A percentile compares a stretch with the other conserved stretches of the same genome.
Evolutionary conservation across 2,797 vertebrate species (phyloP).

Genomic region (Pristis pectinata): DNA sequence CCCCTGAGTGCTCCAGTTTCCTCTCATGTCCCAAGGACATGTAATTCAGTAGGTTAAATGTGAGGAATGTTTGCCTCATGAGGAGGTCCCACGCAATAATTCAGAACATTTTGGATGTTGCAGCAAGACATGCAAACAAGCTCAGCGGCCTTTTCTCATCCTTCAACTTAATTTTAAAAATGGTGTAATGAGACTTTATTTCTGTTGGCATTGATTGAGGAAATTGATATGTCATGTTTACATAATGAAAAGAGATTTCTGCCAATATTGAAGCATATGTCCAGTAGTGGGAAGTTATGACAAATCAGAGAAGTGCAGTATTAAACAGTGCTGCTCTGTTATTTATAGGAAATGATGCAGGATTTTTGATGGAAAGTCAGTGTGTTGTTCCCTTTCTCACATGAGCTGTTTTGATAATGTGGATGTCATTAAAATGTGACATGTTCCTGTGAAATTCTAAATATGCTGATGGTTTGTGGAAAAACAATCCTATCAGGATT

Average conservation of each 20-base stretch:
- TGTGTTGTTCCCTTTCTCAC: conserved; percentile 13
- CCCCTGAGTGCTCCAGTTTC: too few relatives aligned
- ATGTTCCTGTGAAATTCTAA: not conserved
- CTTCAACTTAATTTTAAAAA: not conserved
- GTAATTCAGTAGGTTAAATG: not conserved
- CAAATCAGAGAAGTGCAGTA: not conserved
- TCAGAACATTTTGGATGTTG: not conserved
- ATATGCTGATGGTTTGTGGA: not conserved
- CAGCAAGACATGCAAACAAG: not conserved
- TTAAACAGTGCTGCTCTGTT: not conserved
- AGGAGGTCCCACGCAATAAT: not conserved
- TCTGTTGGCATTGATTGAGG: not conserved
- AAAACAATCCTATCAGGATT: not conserved
- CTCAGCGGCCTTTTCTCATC: not conserved
- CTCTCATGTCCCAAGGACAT: too few relatives aligned
- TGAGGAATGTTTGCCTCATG: not conserved
- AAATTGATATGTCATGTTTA: not conserved
- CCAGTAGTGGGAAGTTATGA: not conserved
- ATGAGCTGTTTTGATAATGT: not conserved
- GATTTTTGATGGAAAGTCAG: not conserved
- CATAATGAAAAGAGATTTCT: not conserved
- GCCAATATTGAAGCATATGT: not conserved
- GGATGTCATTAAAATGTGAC: not conserved
- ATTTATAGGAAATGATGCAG: not conserved
- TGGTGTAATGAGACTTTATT: not conserved